Conservation (phyloP, 1,140 invertebrate genomes). For the Diuraphis noxia region DNA sequence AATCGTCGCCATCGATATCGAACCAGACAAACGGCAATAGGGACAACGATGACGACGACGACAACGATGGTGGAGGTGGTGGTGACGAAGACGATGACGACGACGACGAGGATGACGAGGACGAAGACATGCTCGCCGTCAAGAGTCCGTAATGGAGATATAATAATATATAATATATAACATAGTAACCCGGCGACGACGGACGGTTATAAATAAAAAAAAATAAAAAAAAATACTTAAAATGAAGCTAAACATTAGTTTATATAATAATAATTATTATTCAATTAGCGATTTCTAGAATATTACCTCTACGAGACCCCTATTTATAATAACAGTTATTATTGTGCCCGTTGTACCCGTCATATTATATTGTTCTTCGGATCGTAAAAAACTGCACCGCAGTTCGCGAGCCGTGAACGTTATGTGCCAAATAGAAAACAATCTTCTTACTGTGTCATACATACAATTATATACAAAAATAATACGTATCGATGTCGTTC, state of each 20-base stretch:
- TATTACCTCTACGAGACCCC: neutral
- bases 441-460: neutral
- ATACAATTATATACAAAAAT: neutral
- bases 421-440: constrained; percentile 7
- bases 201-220: neutral
- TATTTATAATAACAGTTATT: neutral
- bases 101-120: neutral
- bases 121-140: neutral
- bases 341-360: neutral
- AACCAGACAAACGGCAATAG: neutral
- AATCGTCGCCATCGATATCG: neutral
- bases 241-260: neutral
- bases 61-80: neutral
- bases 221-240: neutral
- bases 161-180: neutral
- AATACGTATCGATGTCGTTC: neutral
- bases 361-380: neutral
- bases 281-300: constrained; percentile 23
- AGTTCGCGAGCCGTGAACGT: neutral
- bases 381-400: neutral
- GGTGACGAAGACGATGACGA: neutral
- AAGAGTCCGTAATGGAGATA: neutral
- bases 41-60: neutral
- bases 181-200: constrained; percentile 3
- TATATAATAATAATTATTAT: neutral